Percentiles rank a stretch among this genome's conserved stretches.
phyloP scores from a whole-genome alignment of 53 echinoderm and acorn worm species.

The Temnopleurus reevesii region DNA sequence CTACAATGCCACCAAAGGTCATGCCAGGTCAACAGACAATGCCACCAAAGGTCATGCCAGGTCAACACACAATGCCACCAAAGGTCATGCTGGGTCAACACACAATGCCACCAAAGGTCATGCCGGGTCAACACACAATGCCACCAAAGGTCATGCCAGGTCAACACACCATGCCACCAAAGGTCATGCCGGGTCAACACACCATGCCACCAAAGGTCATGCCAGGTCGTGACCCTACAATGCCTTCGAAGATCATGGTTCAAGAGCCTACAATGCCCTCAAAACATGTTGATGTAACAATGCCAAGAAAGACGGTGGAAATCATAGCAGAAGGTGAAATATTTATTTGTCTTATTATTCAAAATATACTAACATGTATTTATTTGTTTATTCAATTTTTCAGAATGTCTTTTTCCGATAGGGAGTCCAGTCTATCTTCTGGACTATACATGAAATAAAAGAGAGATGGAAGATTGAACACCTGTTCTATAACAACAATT shows the following conservation, averaged over 20 bases:
- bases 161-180: conserved; percentile 57
- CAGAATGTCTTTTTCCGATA: too few relatives aligned
- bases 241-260: conserved; percentile 60
- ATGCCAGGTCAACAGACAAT: conserved; percentile 37
- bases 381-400: too few relatives aligned
- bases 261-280: conserved; percentile 50
- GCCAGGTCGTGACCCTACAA: conserved; percentile 40
- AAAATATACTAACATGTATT: too few relatives aligned
- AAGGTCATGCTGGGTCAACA: conserved; percentile 56
- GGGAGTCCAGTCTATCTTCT: too few relatives aligned
- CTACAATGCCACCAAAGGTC: conserved; percentile 47
- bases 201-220: conserved; percentile 49
- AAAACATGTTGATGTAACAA: conserved; percentile 29
- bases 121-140: conserved; percentile 36
- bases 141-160: conserved; percentile 57
- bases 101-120: conserved; percentile 62
- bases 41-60: conserved; percentile 64
- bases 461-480: too few relatives aligned
- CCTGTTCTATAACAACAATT: too few relatives aligned
- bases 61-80: conserved; percentile 38
- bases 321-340: conserved; percentile 38
- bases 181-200: neutral
- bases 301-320: conserved; percentile 60
- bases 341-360: too few relatives aligned
- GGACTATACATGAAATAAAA: too few relatives aligned